Conservation (phyloP, 2,113 vertebrate genomes). For the Austrofundulus limnaeus region DNA sequence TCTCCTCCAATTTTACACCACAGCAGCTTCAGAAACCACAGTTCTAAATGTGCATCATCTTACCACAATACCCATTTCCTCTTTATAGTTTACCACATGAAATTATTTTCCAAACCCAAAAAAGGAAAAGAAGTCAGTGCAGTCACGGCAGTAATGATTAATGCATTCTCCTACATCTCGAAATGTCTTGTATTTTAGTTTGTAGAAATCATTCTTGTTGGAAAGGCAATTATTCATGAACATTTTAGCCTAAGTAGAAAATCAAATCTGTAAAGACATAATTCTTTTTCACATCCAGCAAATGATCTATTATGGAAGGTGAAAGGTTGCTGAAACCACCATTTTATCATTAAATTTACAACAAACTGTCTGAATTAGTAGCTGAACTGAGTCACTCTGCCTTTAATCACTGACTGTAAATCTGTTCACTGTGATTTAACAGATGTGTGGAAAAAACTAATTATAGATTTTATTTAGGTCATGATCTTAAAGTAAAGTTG, state of each 20-base stretch:
- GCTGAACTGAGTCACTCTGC: constrained; percentile 28
- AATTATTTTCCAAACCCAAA: constrained; percentile 28
- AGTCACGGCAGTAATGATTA: constrained; percentile 46
- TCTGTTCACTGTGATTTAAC: too few relatives aligned
- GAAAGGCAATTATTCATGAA: constrained; percentile 64
- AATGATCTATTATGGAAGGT: not conserved
- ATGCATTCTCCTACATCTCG: constrained; percentile 27
- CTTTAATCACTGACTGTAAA: too few relatives aligned
- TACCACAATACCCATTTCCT: not conserved
- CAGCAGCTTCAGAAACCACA: constrained; percentile 10
- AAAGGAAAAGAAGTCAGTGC: constrained; percentile 2
- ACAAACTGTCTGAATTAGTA: constrained; percentile 37
- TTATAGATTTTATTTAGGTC: not conserved
- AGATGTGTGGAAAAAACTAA: too few relatives aligned
- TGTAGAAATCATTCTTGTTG: constrained; percentile 33
- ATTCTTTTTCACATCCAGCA: constrained; percentile 8
- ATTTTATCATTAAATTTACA: constrained; percentile 14
- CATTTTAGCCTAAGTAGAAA: constrained; percentile 27
- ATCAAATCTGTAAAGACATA: constrained; percentile 5
- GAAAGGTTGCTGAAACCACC: too few relatives aligned
- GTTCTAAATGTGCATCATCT: constrained; percentile 6
- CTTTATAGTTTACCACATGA: constrained; percentile 22
- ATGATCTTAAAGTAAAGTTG: not conserved
- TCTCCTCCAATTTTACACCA: not conserved
- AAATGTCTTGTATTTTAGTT: constrained; percentile 51